These are phyloP conservation scores for Rhinogobius similis DNA, from an alignment of 2,113 vertebrate species.

Conservation along the genomic window DNA sequence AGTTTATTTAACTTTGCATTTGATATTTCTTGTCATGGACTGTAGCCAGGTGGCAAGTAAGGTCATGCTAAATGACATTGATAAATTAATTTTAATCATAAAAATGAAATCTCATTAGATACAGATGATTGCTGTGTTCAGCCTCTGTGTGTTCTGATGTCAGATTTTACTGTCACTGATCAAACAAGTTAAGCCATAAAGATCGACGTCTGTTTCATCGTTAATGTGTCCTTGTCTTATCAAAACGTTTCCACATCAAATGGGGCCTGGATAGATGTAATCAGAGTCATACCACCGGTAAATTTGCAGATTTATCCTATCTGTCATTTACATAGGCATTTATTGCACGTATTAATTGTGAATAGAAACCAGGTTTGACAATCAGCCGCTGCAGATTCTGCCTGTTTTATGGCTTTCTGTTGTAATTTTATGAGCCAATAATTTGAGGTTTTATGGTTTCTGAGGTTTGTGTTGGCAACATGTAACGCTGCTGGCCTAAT, in stretches of 20 bases:
- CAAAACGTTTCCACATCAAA: background rate
- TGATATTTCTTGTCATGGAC: too few species aligned
- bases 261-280: background rate
- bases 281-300: background rate
- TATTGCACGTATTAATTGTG: background rate
- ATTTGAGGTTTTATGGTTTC: constrained; percentile 8
- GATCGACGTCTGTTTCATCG: background rate
- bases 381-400: background rate
- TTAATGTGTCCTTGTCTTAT: background rate
- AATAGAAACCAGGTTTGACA: background rate
- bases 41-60: too few species aligned
- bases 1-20: too few species aligned
- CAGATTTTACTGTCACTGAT: background rate
- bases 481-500: constrained; percentile 23
- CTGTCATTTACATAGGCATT: constrained; percentile 2
- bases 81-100: too few species aligned
- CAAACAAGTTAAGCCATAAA: background rate
- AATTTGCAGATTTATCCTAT: background rate
- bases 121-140: background rate
- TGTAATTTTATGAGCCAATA: constrained; percentile 3
- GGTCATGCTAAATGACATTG: too few species aligned
- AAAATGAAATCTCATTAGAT: background rate
- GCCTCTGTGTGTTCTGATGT: background rate
- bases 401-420: constrained; percentile 6
- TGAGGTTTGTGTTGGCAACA: constrained; percentile 19